These are phyloP conservation scores for Alexandromys fortis DNA, from an alignment of 2,113 vertebrate genomes.

Conservation along the genomic window DNA sequence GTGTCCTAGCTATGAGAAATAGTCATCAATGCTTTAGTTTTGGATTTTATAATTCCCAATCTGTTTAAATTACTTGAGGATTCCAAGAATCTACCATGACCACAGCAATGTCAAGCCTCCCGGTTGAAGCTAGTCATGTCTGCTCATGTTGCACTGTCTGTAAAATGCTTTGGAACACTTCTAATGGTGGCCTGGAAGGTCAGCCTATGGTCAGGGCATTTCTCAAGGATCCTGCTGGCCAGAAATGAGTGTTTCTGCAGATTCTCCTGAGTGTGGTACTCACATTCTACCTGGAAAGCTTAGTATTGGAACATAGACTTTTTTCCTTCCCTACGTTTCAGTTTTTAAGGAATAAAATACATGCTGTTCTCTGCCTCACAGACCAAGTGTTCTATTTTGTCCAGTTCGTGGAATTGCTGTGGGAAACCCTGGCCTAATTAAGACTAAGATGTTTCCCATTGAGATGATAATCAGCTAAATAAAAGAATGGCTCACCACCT, in stretches of 20 bases:
- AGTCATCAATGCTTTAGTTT: conserved; percentile 13
- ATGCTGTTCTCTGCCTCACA: neutral
- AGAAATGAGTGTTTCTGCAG: neutral
- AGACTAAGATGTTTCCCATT: conserved; percentile 34
- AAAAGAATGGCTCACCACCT: conserved; percentile 46
- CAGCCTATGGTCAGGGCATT: neutral
- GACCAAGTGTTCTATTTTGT: conserved; percentile 13
- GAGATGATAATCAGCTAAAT: conserved; percentile 52
- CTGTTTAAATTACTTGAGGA: conserved; percentile 23
- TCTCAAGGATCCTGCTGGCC: neutral
- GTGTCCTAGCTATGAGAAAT: neutral
- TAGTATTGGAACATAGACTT: neutral
- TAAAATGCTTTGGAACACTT: neutral
- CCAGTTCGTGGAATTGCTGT: conserved; percentile 49
- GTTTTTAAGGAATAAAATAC: neutral
- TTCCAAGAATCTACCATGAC: neutral
- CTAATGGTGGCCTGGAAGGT: neutral
- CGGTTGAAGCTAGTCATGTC: neutral
- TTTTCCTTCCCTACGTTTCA: neutral
- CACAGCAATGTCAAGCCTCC: neutral
- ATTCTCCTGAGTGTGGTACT: neutral
- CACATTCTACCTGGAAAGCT: neutral
- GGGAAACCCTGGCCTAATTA: neutral
- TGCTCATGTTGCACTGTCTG: neutral
- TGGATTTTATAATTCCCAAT: conserved; percentile 10